Evolutionary conservation across 1,140 invertebrate genomes (phyloP).

Genomic region (Dolichoris vasculosae): DNA sequence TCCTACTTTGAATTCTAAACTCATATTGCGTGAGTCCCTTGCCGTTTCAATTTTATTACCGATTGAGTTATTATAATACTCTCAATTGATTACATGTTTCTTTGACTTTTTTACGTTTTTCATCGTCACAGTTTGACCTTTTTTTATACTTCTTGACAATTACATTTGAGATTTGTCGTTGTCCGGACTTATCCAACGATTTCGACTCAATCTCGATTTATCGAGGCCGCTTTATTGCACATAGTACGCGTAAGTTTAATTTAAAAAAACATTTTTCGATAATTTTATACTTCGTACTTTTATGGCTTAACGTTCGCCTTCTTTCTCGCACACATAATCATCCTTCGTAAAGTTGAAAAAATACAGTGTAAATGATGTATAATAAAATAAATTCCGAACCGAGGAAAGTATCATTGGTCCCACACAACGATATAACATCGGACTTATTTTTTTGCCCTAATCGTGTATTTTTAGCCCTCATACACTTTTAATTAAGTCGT

Average conservation of each 20-base stretch:
- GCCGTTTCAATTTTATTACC: neutral
- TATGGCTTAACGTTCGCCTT: neutral
- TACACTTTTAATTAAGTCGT: neutral
- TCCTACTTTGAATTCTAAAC: neutral
- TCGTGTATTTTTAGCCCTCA: neutral
- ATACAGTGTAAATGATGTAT: slow-evolving; percentile 40
- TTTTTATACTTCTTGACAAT: slow-evolving; percentile 4
- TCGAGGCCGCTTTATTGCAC: slow-evolving; percentile 28
- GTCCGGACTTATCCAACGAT: neutral
- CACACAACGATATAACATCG: slow-evolving; percentile 18
- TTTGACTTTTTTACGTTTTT: neutral
- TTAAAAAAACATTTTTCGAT: slow-evolving; percentile 33
- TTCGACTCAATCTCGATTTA: slow-evolving; percentile 8
- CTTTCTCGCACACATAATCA: slow-evolving; percentile 11
- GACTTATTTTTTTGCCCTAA: neutral
- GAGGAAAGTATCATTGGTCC: slow-evolving; percentile 39
- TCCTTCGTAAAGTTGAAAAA: slow-evolving; percentile 36
- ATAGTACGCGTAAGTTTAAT: slow-evolving; percentile 1
- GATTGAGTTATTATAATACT: slow-evolving; percentile 13
- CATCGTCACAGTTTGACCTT: neutral
- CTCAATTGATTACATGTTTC: slow-evolving; percentile 21
- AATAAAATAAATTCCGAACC: slow-evolving; percentile 36
- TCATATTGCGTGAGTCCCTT: no score
- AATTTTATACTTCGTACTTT: slow-evolving; percentile 23
- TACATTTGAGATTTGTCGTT: slow-evolving; percentile 15